Evolutionary conservation across 2,113 vertebrate genomes (phyloP).

Genomic region (Poeciliopsis retropinna): DNA sequence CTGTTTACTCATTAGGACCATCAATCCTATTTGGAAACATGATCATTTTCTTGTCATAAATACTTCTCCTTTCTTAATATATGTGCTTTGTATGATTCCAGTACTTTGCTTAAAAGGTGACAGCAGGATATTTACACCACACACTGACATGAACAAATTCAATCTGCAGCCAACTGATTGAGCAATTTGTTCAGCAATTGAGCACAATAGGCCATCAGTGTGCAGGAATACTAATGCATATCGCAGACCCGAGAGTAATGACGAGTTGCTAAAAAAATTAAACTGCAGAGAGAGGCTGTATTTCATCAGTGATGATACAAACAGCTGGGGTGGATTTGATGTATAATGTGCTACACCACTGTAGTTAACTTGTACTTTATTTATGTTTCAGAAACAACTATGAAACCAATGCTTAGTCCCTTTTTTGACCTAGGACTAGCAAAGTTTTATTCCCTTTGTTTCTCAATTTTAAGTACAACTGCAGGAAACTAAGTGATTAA

Average conservation of each 20-base stretch:
- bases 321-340: background rate
- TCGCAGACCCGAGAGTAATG: constrained; percentile 10
- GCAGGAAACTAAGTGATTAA: no score
- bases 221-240: constrained; percentile 62
- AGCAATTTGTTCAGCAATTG: constrained; percentile 71
- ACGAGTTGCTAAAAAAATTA: constrained; percentile 11
- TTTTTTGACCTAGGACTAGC: background rate
- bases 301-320: constrained; percentile 21
- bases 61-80: constrained; percentile 9
- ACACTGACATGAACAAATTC: constrained; percentile 67
- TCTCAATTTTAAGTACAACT: no score
- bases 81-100: constrained; percentile 34
- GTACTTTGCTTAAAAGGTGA: constrained; percentile 44
- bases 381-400: background rate
- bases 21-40: background rate
- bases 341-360: background rate
- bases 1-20: background rate
- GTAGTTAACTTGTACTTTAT: background rate
- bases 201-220: constrained; percentile 61
- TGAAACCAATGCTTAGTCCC: background rate
- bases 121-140: constrained; percentile 68
- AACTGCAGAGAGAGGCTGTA: constrained; percentile 4
- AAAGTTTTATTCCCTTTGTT: background rate
- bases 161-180: constrained; percentile 71
- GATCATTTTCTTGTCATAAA: background rate